Conservation (phyloP, 2,888 invertebrate genomes). For the Lamproptera curius region DNA sequence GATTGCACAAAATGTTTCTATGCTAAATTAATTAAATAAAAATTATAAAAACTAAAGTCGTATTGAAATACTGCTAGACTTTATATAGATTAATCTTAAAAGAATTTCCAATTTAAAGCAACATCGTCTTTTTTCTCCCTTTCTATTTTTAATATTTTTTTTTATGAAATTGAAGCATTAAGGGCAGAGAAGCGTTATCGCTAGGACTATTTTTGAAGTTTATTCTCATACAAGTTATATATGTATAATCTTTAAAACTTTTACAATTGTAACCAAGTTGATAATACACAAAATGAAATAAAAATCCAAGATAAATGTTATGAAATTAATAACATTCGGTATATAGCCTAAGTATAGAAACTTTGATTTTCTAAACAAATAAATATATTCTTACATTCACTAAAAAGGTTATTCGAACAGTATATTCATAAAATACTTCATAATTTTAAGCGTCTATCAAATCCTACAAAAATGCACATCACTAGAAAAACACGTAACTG, state of each 20-base stretch:
- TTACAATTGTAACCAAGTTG: too few species aligned
- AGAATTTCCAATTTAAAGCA: neutral
- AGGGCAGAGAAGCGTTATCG: too few species aligned
- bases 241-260: too few species aligned
- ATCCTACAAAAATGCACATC: constrained; percentile 6
- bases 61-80: constrained; percentile 11
- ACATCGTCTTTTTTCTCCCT: too few species aligned
- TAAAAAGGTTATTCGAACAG: neutral
- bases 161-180: too few species aligned
- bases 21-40: constrained; percentile 1
- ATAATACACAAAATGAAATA: too few species aligned
- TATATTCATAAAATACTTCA: neutral
- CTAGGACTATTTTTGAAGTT: too few species aligned
- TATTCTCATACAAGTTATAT: too few species aligned
- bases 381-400: neutral
- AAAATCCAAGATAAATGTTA: too few species aligned
- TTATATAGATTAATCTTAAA: neutral
- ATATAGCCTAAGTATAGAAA: neutral
- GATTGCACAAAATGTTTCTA: too few species aligned
- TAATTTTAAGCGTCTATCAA: neutral
- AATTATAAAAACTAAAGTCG: constrained; percentile 5
- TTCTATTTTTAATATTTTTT: too few species aligned
- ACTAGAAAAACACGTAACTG: neutral
- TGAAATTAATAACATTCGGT: neutral
- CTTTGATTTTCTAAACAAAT: too few species aligned